Evolutionary conservation across 37 sponge, comb jelly and placozoan genomes (phyloP), one percentile per base, ranked within the genome.

Genomic region (Dysidea cf. avara): DNA sequence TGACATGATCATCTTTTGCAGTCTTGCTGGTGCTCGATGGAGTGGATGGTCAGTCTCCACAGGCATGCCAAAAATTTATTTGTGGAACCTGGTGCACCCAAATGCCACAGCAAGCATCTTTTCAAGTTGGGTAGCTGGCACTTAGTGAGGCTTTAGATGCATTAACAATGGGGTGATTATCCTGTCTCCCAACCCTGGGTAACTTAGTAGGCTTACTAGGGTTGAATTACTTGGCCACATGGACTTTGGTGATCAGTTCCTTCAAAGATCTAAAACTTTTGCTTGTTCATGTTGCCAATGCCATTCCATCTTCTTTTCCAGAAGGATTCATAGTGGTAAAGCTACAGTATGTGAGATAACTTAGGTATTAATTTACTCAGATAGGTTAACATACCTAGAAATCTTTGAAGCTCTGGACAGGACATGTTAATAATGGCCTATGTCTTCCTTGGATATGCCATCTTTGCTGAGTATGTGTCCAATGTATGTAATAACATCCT

Each of bases 301-400:
- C 60, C 60, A 57, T 57, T 57, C 60, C 9, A 20, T 18, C 17
- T 57, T 28, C 60, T 57, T 57, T 18, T 57, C 60, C 11, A 57
- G 60, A 9, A 57, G 60, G 22, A 18, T n/a, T 28, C 60, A 9
- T 11, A 57, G 60, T 12, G 60, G 60, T 57, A 28, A 21, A n/a
- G 60, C 60, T 16, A 54, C 26, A n/a, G n/a, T n/a, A n/a, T n/a
- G 43, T 71, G 57, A 39, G 75, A 73, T 4, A 59, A 29, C 60
- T 39, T 74, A 18, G 75, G 83, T 28, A 82, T 73, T 35, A 82
- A 82, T 51, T 57, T 66, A 11, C 60, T 32, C 31, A 82, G 51
- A 75, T 66, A 82, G 2, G 54, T 82, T n/a, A 50, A 32, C 75
- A 66, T 82, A 14, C 83, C 83, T 53, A 82, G 25, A 24, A 82